These are phyloP conservation scores for Lathronympha strigana DNA, from an alignment of 2,888 invertebrate genomes.

Conservation along the genomic window DNA sequence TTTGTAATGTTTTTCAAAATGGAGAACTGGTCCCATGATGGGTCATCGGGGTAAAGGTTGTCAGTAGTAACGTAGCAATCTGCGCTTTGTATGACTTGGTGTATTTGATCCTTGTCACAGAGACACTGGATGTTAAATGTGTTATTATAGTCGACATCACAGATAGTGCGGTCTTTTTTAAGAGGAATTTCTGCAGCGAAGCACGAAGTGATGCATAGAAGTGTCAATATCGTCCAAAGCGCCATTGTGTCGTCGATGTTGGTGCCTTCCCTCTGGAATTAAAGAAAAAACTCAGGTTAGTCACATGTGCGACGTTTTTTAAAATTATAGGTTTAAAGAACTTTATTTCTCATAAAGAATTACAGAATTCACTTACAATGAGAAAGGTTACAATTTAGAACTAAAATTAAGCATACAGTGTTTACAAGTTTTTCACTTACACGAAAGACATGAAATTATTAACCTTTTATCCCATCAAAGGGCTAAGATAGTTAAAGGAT, in stretches of 20 bases:
- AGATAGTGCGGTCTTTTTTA: slow-evolving; percentile 63
- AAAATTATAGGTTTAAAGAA: too few relatives aligned
- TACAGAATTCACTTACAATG: too few relatives aligned
- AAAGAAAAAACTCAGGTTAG: slow-evolving; percentile 2
- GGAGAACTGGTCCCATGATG: slow-evolving; percentile 87
- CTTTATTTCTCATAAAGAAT: too few relatives aligned
- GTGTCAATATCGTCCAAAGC: slow-evolving; percentile 26
- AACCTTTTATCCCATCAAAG: too few relatives aligned
- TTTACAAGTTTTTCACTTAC: too few relatives aligned
- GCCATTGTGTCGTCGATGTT: slow-evolving; percentile 24
- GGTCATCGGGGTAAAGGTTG: slow-evolving; percentile 83
- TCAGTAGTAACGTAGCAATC: slow-evolving; percentile 88
- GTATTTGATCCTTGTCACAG: slow-evolving; percentile 56
- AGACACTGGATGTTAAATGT: slow-evolving; percentile 70
- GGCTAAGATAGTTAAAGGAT: too few relatives aligned
- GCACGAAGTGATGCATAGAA: slow-evolving; percentile 53
- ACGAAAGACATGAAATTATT: too few relatives aligned
- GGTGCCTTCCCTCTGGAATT: slow-evolving; percentile 31
- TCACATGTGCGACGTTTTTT: neutral
- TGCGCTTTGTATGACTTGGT: slow-evolving; percentile 82
- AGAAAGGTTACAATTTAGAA: too few relatives aligned
- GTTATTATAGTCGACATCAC: slow-evolving; percentile 63
- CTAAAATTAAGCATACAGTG: too few relatives aligned
- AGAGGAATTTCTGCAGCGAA: slow-evolving; percentile 61
- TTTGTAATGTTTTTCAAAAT: slow-evolving; percentile 85